Conservation (phyloP, 1,140 invertebrate genomes). For the Caenorhabditis latens region DNA sequence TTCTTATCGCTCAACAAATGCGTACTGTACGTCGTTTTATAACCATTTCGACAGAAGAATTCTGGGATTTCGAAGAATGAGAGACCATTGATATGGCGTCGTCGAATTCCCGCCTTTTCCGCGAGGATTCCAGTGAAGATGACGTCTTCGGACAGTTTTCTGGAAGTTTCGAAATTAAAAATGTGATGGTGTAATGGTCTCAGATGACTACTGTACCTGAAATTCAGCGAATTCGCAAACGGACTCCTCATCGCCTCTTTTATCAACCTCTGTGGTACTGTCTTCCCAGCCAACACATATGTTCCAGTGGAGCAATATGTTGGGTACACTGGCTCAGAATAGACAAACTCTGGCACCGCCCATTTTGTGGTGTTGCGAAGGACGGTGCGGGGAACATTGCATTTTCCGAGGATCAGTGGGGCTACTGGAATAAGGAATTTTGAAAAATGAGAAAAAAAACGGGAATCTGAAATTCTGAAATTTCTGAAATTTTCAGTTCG, state of each 20-base stretch:
- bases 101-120: slow-evolving; percentile 39
- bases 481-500: too few relatives aligned
- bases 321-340: slow-evolving; percentile 14
- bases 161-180: slow-evolving; percentile 17
- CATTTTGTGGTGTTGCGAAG: slow-evolving; percentile 53
- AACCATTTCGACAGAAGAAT: slow-evolving; percentile 52
- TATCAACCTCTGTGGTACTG: slow-evolving; percentile 18
- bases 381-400: slow-evolving; percentile 36
- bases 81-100: slow-evolving; percentile 15
- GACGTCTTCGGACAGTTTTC: slow-evolving; percentile 57
- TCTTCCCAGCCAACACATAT: slow-evolving; percentile 56
- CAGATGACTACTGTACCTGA: too few relatives aligned
- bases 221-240: slow-evolving; percentile 52
- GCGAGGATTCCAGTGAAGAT: slow-evolving; percentile 57
- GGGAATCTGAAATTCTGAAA: too few relatives aligned
- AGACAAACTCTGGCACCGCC: slow-evolving; percentile 52
- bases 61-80: slow-evolving; percentile 45
- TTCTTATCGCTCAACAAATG: slow-evolving; percentile 33
- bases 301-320: slow-evolving; percentile 61
- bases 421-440: slow-evolving; percentile 23
- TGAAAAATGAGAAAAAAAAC: not conserved
- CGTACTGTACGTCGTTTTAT: slow-evolving; percentile 37
- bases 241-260: slow-evolving; percentile 29
- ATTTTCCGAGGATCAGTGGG: slow-evolving; percentile 59
- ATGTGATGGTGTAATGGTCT: too few relatives aligned